Conservation (phyloP, 2,113 vertebrate species). For the Festucalex cinctus region DNA sequence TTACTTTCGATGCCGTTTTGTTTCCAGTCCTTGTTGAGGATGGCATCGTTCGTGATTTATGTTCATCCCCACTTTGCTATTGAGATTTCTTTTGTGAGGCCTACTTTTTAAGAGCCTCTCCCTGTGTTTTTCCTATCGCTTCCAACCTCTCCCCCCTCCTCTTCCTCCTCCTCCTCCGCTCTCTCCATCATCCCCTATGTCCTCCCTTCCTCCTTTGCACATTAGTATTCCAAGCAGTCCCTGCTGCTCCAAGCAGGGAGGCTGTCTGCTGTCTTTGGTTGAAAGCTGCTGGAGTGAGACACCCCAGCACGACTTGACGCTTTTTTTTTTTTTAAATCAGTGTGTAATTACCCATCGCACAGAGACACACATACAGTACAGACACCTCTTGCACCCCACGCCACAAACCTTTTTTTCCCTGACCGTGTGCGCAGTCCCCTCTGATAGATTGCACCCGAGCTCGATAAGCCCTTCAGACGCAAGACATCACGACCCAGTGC, state of each 20-base stretch:
- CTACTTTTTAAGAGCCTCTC: conserved; percentile 12
- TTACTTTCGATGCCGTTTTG: background rate
- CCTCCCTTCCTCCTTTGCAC: conserved; percentile 13
- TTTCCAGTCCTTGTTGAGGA: background rate
- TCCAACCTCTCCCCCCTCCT: conserved; percentile 17
- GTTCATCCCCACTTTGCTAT: background rate
- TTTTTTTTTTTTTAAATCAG: conserved; percentile 35
- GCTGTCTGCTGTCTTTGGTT: conserved; percentile 48
- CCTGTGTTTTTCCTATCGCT: conserved; percentile 30
- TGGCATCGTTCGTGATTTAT: conserved; percentile 2
- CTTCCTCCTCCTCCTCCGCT: conserved; percentile 9
- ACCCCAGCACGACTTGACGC: conserved; percentile 27
- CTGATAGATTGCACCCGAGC: conserved; percentile 60
- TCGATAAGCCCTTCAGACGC: conserved; percentile 48
- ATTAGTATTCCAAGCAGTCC: conserved; percentile 66
- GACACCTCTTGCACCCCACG: conserved; percentile 1
- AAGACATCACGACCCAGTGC: conserved; percentile 43
- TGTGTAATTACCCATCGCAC: conserved; percentile 40
- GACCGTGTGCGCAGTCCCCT: conserved; percentile 41
- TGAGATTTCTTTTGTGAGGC: conserved; percentile 7
- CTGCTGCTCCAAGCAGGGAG: conserved; percentile 43
- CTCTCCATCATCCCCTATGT: conserved; percentile 9
- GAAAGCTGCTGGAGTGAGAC: conserved; percentile 47
- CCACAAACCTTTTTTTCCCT: conserved; percentile 1
- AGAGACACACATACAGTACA: conserved; percentile 19